Base-by-base conservation (phyloP, 2,797 vertebrate species). In the Artibeus lituratus region DNA sequence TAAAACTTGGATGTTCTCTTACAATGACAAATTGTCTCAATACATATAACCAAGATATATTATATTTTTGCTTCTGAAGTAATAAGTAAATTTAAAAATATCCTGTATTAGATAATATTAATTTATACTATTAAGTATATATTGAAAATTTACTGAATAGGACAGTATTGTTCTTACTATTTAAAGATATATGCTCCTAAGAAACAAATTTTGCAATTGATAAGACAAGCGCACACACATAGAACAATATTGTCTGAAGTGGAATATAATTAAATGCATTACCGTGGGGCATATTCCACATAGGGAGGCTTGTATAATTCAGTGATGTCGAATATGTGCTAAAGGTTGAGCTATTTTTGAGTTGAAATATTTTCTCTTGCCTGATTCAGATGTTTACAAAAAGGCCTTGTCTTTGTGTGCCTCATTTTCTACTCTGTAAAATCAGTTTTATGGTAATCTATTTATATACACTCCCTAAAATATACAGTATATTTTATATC, bases 1-100 rank as follows among this genome's bases (percentile, higher is more conserved):
- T 92, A 97, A 94, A 93, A 96, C 53, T 77, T 96, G 87, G 70
- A 94, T 51, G 94, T 76, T 94, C 7, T 83, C 16, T 97, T 72
- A 19, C 47, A 57, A 55, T 94, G 37, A 89, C 74, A 95, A 97
- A 92, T 73, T 18, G 92, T 55, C n/a, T 39, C 81, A 78, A 73
- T 22, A 26, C 32, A 67, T 35, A 32, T 42, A 72, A 77, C 21
- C 49, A 82, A 47, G 22, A 74, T 7, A 55, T 5, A 53, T 67
- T 53, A 59, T 10, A 81, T 74, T 21, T 59, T 76, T 91, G 14
- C 22, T 82, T 91, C n/a, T 94, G 21, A 49, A 32, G 16, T 42
- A 94, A 44, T 89, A 86, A 59, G 4, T 87, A 73, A 92, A 82
- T 91, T 96, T 76, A 62, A 11, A 70, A 84, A 91, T 84, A 65